Percentiles rank a stretch among this genome's conserved stretches.
phyloP scores from a whole-genome alignment of 2,888 invertebrate genomes.

The Empis livida region DNA sequence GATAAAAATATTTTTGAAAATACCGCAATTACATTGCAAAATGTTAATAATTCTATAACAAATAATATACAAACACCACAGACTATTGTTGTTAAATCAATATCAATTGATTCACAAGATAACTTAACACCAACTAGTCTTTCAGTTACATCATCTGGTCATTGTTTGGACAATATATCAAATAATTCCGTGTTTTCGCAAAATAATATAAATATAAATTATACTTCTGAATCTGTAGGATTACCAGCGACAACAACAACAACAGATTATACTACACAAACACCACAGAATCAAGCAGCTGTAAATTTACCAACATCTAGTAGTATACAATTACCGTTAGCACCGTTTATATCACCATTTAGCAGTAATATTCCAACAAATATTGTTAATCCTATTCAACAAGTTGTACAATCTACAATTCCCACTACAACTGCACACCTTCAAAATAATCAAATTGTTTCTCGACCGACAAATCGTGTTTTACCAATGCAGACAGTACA shows the following conservation, averaged over 20 bases:
- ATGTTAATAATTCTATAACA: background rate
- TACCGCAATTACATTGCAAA: background rate
- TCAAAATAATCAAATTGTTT: conserved; percentile 20
- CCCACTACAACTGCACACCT: conserved; percentile 4
- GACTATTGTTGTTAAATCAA: too few relatives aligned
- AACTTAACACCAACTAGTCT: background rate
- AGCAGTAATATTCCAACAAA: conserved; percentile 53
- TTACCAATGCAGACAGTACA: conserved; percentile 58
- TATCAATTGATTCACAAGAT: background rate
- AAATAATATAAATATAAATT: background rate
- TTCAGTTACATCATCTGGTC: background rate
- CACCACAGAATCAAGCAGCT: conserved; percentile 7
- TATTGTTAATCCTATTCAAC: conserved; percentile 54
- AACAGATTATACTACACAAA: conserved; percentile 5
- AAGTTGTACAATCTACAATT: conserved; percentile 20
- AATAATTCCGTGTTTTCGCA: background rate
- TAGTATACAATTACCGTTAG: conserved; percentile 48
- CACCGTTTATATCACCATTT: conserved; percentile 41
- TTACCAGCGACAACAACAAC: conserved; percentile 7
- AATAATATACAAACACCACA: background rate
- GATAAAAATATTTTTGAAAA: background rate
- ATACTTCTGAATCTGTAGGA: background rate
- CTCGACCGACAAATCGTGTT: conserved; percentile 64
- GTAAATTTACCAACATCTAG: conserved; percentile 6
- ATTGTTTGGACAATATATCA: background rate